phyloP scores from a whole-genome alignment of 2,797 vertebrate species.

The Acipenser ruthenus region DNA sequence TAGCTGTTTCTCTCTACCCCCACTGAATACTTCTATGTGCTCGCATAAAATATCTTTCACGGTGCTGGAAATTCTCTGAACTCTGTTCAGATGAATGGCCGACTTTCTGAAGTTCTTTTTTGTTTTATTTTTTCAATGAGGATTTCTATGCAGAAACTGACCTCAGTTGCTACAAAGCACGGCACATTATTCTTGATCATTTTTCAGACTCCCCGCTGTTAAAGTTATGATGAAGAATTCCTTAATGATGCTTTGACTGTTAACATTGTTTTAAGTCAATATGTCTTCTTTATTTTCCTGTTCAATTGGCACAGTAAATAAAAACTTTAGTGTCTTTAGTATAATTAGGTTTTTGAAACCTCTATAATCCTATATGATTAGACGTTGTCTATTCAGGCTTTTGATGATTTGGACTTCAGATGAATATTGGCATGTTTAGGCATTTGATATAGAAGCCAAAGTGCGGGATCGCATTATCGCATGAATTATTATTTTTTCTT shows the following conservation, averaged over 20 bases:
- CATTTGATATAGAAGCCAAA: constrained; percentile 1
- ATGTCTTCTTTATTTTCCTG: constrained; percentile 70
- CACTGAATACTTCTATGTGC: constrained; percentile 87
- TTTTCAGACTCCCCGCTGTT: constrained; percentile 82
- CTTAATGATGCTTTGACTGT: constrained; percentile 90
- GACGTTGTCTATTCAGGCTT: constrained; percentile 29
- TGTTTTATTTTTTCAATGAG: constrained; percentile 61
- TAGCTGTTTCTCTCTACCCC: constrained; percentile 83
- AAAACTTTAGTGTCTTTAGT: constrained; percentile 41
- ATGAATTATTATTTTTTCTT: not conserved
- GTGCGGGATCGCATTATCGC: not conserved
- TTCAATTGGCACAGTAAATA: constrained; percentile 66
- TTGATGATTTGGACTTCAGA: constrained; percentile 9
- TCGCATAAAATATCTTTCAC: constrained; percentile 80
- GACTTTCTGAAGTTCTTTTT: constrained; percentile 68
- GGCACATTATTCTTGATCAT: constrained; percentile 93
- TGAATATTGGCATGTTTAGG: not conserved
- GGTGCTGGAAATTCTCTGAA: constrained; percentile 75
- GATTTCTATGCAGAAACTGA: constrained; percentile 96
- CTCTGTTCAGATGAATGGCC: constrained; percentile 76
- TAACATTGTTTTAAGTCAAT: constrained; percentile 89
- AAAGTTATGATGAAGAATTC: constrained; percentile 90
- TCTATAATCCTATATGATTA: constrained; percentile 42
- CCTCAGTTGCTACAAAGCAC: constrained; percentile 84
- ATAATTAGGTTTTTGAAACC: constrained; percentile 45